phyloP scores from a whole-genome alignment of 2,113 vertebrate species.

The Macroglossus sobrinus region DNA sequence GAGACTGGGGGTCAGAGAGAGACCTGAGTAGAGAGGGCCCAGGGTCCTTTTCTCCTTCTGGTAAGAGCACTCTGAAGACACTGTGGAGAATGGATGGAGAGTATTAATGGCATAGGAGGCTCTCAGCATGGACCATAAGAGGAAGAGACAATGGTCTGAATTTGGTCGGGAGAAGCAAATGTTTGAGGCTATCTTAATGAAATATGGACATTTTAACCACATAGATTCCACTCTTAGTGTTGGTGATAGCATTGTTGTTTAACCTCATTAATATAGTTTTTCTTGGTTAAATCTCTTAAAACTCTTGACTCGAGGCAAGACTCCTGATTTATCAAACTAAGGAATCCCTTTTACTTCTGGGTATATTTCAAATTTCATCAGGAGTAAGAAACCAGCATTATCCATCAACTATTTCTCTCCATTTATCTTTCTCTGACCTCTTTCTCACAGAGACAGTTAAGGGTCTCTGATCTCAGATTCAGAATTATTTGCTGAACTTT shows the following conservation, averaged over 20 bases:
- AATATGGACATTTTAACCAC: neutral
- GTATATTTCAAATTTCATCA: neutral
- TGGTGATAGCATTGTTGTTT: neutral
- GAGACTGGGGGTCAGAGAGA: neutral
- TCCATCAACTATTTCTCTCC: neutral
- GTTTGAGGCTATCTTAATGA: neutral
- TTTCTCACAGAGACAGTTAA: neutral
- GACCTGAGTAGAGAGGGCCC: neutral
- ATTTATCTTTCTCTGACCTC: neutral
- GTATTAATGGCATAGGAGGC: neutral
- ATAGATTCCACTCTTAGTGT: neutral
- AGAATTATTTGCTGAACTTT: neutral
- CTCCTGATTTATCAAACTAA: neutral
- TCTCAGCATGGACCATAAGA: neutral
- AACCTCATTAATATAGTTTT: neutral
- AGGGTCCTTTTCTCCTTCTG: neutral
- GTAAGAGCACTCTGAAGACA: neutral
- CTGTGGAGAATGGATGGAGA: neutral
- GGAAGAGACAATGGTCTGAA: neutral
- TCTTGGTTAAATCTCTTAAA: neutral
- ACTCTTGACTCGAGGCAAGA: neutral
- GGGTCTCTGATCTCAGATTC: neutral
- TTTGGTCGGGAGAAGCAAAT: neutral
- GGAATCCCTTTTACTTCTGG: neutral
- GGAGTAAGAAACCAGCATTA: neutral